Evolutionary conservation across 2,797 vertebrate species (phyloP).

Genomic region (Labroides dimidiatus): DNA sequence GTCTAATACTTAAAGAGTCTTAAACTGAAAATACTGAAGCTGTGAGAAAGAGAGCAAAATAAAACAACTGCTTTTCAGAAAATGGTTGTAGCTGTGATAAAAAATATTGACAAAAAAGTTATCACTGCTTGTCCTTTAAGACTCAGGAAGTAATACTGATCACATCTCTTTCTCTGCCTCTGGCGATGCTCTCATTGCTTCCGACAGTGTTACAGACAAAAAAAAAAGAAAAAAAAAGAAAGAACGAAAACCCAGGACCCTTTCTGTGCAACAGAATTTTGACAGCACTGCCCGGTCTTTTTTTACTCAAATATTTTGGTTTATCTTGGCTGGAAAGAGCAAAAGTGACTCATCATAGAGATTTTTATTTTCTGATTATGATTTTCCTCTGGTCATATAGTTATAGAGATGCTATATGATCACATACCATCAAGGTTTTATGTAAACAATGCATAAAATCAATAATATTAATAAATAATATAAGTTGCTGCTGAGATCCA

Average conservation of each 20-base stretch:
- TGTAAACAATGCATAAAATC: neutral
- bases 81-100: neutral
- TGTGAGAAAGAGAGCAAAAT: neutral
- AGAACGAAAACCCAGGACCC: no score
- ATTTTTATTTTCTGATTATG: slow-evolving; percentile 2
- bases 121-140: neutral
- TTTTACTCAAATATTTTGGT: neutral
- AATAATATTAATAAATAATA: slow-evolving; percentile 10
- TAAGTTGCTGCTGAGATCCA: neutral
- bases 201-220: neutral
- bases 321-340: neutral
- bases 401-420: neutral
- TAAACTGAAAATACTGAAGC: neutral
- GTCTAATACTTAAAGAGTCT: neutral
- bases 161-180: neutral
- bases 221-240: no score
- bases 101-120: neutral
- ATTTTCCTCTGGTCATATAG: neutral
- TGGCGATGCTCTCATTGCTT: neutral
- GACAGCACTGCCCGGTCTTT: no score
- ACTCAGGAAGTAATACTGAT: neutral
- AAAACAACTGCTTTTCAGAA: neutral
- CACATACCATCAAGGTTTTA: neutral
- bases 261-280: neutral
- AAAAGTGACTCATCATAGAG: neutral